Evolutionary conservation across 2,888 invertebrate species (phyloP).

Genomic region (Chalcis sispes): DNA sequence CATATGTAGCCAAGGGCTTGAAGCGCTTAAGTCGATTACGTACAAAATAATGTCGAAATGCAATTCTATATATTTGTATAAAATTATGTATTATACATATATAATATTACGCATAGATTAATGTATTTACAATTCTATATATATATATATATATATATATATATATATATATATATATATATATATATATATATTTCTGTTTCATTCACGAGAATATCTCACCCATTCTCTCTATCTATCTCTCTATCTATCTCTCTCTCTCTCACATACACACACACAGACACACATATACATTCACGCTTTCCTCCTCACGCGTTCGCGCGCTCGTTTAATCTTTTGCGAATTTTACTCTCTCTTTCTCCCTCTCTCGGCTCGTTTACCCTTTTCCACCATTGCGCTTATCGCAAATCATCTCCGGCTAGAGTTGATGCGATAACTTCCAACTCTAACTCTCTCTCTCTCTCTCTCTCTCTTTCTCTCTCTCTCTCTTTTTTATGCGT

Average conservation of each 20-base stretch:
- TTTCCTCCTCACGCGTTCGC: too few species aligned
- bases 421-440: too few species aligned
- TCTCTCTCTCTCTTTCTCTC: neutral
- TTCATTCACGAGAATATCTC: constrained; percentile 40
- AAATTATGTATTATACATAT: constrained; percentile 62
- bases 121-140: constrained; percentile 52
- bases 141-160: constrained; percentile 3
- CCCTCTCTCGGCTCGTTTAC: constrained; percentile 40
- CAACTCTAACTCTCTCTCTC: too few species aligned
- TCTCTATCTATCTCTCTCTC: constrained; percentile 22
- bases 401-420: constrained; percentile 54
- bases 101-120: constrained; percentile 64
- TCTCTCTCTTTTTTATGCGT: constrained; percentile 44
- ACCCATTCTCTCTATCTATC: neutral
- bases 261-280: neutral
- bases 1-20: too few species aligned
- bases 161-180: neutral
- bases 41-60: constrained; percentile 74
- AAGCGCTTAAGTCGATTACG: too few species aligned
- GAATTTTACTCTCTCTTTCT: too few species aligned
- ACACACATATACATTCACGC: too few species aligned
- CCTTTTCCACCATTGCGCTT: constrained; percentile 20
- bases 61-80: constrained; percentile 67
- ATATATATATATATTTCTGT: too few species aligned
- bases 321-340: too few species aligned